These are phyloP conservation scores for Pipistrellus pygmaeus DNA, from an alignment of 2,797 vertebrate species.

Conservation along the genomic window DNA sequence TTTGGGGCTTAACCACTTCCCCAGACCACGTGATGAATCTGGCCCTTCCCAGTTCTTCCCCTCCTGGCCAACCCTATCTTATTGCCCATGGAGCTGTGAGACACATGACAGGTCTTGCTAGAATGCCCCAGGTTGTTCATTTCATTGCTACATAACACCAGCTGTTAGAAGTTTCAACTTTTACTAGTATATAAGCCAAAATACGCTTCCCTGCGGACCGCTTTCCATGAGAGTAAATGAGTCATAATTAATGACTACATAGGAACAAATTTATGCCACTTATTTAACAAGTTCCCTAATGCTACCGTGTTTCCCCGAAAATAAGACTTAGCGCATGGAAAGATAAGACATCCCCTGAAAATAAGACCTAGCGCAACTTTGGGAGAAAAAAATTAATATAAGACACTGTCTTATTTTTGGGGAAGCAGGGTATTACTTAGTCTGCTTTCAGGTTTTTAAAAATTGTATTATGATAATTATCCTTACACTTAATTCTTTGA, in stretches of 20 bases:
- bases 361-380: too few relatives aligned
- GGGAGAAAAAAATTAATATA: too few relatives aligned
- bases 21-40: neutral
- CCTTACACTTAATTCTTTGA: neutral
- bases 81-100: neutral
- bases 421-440: neutral
- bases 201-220: neutral
- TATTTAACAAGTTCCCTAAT: neutral
- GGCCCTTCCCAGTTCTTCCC: neutral
- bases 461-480: neutral
- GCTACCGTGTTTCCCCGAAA: too few relatives aligned
- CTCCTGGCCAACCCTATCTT: neutral
- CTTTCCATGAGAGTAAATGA: conserved; percentile 52
- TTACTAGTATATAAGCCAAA: neutral
- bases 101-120: neutral
- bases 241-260: neutral
- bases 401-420: too few relatives aligned
- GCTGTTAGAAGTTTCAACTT: neutral
- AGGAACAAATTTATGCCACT: conserved; percentile 11
- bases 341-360: too few relatives aligned
- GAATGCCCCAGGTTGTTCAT: neutral
- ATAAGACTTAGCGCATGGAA: too few relatives aligned
- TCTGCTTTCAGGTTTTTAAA: neutral
- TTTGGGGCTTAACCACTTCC: neutral
- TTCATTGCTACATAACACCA: neutral